Evolutionary conservation across 1,140 invertebrate genomes (phyloP), one percentile per base, ranked within the genome.

Genomic region (Calycopis cecrops): DNA sequence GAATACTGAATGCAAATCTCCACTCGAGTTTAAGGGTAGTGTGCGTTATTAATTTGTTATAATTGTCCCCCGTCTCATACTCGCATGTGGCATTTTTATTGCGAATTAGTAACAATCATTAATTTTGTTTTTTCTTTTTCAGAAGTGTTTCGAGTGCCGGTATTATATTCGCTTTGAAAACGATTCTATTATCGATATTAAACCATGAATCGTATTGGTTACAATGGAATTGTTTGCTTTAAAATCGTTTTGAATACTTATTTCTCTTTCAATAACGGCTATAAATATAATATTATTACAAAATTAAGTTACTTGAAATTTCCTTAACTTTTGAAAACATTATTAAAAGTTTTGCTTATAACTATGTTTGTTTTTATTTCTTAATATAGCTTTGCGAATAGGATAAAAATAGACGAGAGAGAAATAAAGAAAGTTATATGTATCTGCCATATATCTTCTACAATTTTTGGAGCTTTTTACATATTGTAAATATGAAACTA

Each of bases 41-140:
- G 72, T 69, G 71, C 81, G 84, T 79, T 85, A 85, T 83, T 85
- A 87, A 87, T 87, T 82, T 78, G 84, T 85, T 85, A 81, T 87
- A 87, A 87, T 85, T 84, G 79, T 85, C 71, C 83, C 74, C 60
- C 64, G 64, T 72, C 68, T 76, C 71, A 73, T 79, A 76, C 66
- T 78, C 79, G 81, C 79, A 84, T 87, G 84, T 80, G 84, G 81
- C 79, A 86, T 87, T 87, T 87, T 87, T 87, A 87, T 87, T 87
- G 76, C 84, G 75, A 81, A 87, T 87, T 87, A 85, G 76, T 79
- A 67, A 73, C 76, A 75, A 87, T 84, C 84, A 87, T 87, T 87
- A 87, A 87, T 87, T 84, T 82, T 85, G 79, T 80, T 86, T 80
- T 80, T 79, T 76, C 76, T 80, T 83, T 79, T 67, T 66, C 52